These are phyloP conservation scores for Cheilinus undulatus DNA, from an alignment of 2,113 vertebrate species.

Conservation along the genomic window DNA sequence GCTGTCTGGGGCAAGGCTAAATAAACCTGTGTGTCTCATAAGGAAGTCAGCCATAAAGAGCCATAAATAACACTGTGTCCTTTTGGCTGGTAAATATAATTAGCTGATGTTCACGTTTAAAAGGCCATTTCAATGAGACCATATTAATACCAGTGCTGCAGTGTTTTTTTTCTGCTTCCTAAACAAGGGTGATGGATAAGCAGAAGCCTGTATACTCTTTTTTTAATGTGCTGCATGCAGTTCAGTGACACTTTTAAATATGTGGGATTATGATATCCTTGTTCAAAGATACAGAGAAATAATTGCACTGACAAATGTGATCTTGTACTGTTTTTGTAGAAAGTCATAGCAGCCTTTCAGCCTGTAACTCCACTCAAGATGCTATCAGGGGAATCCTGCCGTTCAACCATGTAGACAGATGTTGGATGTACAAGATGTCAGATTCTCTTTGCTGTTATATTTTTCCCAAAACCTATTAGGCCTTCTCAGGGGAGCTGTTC, in stretches of 20 bases:
- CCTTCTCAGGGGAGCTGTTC: conserved; percentile 62
- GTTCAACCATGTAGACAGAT: conserved; percentile 76
- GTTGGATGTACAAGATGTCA: conserved; percentile 74
- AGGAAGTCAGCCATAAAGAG: conserved; percentile 64
- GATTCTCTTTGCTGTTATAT: conserved; percentile 64
- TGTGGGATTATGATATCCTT: not conserved
- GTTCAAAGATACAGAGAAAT: not conserved
- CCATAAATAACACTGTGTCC: conserved; percentile 75
- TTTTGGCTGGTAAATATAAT: conserved; percentile 75
- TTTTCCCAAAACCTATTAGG: conserved; percentile 67
- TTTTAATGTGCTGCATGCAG: not conserved
- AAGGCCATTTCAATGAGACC: conserved; percentile 61
- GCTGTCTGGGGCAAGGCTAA: conserved; percentile 52
- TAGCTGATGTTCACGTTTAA: conserved; percentile 68
- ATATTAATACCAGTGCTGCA: conserved; percentile 60
- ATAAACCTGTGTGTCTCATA: conserved; percentile 44
- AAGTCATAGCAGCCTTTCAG: conserved; percentile 53
- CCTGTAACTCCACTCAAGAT: conserved; percentile 45
- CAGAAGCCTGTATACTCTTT: not conserved
- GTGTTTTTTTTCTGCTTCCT: conserved; percentile 23
- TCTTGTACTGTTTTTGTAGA: conserved; percentile 2
- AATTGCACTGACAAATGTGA: conserved; percentile 12
- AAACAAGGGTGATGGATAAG: not conserved
- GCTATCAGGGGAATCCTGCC: conserved; percentile 67
- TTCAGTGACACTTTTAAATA: not conserved